Evolutionary conservation across 2,888 invertebrate species (phyloP), one percentile per base, ranked within the genome.

Genomic region (Cloeon dipterum): DNA sequence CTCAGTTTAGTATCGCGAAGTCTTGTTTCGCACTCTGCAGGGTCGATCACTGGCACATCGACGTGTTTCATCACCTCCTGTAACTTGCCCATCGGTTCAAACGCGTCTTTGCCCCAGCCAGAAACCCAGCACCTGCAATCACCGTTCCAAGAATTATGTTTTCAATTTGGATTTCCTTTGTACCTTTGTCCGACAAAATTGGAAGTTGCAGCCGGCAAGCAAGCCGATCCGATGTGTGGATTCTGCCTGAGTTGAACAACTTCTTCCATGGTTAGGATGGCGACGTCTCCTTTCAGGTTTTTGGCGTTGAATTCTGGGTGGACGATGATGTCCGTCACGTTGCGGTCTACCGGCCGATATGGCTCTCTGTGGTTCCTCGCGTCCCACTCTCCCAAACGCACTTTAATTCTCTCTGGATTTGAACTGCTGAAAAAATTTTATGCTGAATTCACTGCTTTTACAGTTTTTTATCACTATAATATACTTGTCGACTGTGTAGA

Each of bases 51-150:
- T 0, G 73, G 70, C 1, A 85, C 72, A 41, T 74, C 75, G 1
- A 82, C 78, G 53, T 81, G 69, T 49, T 75, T 77, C 50, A 76
- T 56, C 23, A 74, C 71, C 43, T 67, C 65, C 51, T 77, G 73
- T 48, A 66, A 70, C 42, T 55, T 59, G 4, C 56, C 55, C 11
- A 41, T 42, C 4, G 45, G 39, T 8, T 49, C 48, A 45, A 63
- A 52, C 53, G 74, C 70, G 44, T 79, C 64, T 51, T 82, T 78
- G 11, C 89, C 89, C 85, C 88, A 89, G 10, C 89, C 89, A n/a
- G 61, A 50, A 11, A 59, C 61, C 51, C 55, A 59, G 47, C 63
- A 63, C 36, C 58, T 50, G n/a, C n/a, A n/a, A n/a, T n/a, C n/a
- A n/a, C n/a, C n/a, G n/a, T n/a, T n/a, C n/a, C n/a, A n/a, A n/a